A percentile compares a stretch with the other conserved stretches of the same genome.
phyloP scores from a whole-genome alignment of 1,140 invertebrate species.

The Tenebrio molitor region DNA sequence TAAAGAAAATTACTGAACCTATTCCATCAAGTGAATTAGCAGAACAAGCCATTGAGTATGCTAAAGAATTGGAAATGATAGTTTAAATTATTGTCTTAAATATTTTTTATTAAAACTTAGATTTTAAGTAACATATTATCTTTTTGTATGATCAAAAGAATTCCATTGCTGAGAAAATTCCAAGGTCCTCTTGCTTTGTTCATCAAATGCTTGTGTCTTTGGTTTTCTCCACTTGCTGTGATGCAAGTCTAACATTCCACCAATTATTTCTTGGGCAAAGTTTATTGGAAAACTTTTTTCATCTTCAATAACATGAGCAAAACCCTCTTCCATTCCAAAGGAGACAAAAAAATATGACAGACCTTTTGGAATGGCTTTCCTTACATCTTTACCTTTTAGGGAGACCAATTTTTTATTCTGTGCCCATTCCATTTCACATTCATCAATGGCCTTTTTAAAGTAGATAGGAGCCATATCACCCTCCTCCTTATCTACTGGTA shows the following conservation, averaged over 20 bases:
- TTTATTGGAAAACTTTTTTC: conserved; percentile 87
- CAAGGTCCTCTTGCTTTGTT: conserved; percentile 78
- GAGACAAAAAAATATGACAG: conserved; percentile 95
- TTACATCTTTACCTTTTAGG: conserved; percentile 79
- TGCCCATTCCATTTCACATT: conserved; percentile 95
- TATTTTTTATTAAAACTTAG: conserved; percentile 35
- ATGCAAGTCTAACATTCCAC: conserved; percentile 93
- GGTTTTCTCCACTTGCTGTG: conserved; percentile 88
- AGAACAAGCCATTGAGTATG: conserved; percentile 96
- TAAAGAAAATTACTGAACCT: conserved; percentile 84
- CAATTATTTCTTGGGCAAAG: conserved; percentile 97
- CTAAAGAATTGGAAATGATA: conserved; percentile 99
- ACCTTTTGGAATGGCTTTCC: conserved; percentile 90
- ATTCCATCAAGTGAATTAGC: conserved; percentile 93
- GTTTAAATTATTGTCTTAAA: conserved; percentile 79
- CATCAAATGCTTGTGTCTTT: conserved; percentile 78
- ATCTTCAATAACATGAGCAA: conserved; percentile 97
- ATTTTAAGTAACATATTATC: conserved; percentile 28
- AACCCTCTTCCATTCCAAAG: conserved; percentile 92
- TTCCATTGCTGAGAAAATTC: conserved; percentile 76
- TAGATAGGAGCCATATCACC: conserved; percentile 93
- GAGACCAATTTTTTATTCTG: conserved; percentile 96
- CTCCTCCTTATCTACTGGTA: conserved; percentile 86
- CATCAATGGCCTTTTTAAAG: conserved; percentile 97
- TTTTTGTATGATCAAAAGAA: conserved; percentile 19